Evolutionary conservation across 2,888 invertebrate species (phyloP), one percentile per base, ranked within the genome.

Genomic region (Alitta virens): DNA sequence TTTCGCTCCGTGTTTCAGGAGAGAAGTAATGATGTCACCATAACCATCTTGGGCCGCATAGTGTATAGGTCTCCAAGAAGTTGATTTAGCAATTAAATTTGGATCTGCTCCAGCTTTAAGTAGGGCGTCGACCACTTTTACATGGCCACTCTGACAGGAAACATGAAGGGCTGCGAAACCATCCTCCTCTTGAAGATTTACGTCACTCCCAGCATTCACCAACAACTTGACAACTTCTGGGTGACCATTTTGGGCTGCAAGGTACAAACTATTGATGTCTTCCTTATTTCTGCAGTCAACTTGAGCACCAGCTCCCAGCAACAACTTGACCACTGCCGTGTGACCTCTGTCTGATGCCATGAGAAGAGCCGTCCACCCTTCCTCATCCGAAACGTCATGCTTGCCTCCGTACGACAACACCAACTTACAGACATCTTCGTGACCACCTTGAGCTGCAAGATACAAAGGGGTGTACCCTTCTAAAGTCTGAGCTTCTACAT

Each of bases 381-480:
- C 63, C 50, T 63, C 63, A 38, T 63, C 63, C 26, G 21, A 9
- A 16, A 40, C 40, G 27, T 58, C 62, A 18, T 62, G 50, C 12
- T 62, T 42, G 2, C 38, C 56, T 24, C 55, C 56, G 40, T 52
- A 33, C 14, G 54, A 54, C 1, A 55, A 16, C 18, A 54, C 27
- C 25, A 59, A 33, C n/a, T 27, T 56, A 2, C 40, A 52, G 12
- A 56, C 2, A 23, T 57, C 57, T 9, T 14, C 2, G 25, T 26
- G 33, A 12, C 67, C 67, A 14, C 43, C 60, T 50, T 69, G 68
- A 1, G 64, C 57, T 12, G 68, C 69, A 18, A 70, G 63, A 60
- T 71, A 68, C 40, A 72, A 52, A 1, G 68, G 56, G 3, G 71
- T 64, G 57, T 64, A 63, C n/a, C 65, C 61, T 25, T 69, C 71